These are phyloP conservation scores for Morpho deidamia DNA, from an alignment of 2,888 invertebrate species.

Conservation along the genomic window DNA sequence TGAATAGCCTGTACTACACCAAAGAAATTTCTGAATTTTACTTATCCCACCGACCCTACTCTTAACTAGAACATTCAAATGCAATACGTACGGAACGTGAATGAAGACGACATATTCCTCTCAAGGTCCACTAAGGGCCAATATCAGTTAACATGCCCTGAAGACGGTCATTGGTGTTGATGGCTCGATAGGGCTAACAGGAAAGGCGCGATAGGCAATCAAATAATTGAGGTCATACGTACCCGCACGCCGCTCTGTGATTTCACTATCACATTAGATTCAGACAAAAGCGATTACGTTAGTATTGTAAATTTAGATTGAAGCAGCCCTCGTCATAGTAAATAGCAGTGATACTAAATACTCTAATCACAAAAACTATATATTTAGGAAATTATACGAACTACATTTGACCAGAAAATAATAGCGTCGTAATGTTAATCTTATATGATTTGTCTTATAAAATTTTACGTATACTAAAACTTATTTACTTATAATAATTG, in stretches of 20 bases:
- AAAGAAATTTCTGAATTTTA: too few species aligned
- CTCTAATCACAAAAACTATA: too few species aligned
- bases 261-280: slow-evolving; percentile 3
- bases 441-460: too few species aligned
- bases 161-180: slow-evolving; percentile 35
- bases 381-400: too few species aligned
- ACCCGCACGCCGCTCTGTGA: slow-evolving; percentile 16
- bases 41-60: neutral
- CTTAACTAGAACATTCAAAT: neutral
- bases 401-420: too few species aligned
- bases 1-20: too few species aligned
- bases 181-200: slow-evolving; percentile 38
- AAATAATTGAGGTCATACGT: slow-evolving; percentile 66
- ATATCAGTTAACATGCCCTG: slow-evolving; percentile 32
- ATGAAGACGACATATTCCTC: slow-evolving; percentile 18
- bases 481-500: too few species aligned
- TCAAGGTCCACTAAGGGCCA: slow-evolving; percentile 30
- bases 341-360: too few species aligned
- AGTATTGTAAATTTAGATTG: neutral
- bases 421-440: too few species aligned
- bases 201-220: slow-evolving; percentile 54
- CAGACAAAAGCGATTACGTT: neutral
- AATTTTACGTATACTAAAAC: too few species aligned
- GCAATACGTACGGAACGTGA: neutral
- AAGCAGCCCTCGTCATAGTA: neutral